Evolutionary conservation across 2,888 invertebrate genomes (phyloP).

Genomic region (Strigamia transsilvanica): DNA sequence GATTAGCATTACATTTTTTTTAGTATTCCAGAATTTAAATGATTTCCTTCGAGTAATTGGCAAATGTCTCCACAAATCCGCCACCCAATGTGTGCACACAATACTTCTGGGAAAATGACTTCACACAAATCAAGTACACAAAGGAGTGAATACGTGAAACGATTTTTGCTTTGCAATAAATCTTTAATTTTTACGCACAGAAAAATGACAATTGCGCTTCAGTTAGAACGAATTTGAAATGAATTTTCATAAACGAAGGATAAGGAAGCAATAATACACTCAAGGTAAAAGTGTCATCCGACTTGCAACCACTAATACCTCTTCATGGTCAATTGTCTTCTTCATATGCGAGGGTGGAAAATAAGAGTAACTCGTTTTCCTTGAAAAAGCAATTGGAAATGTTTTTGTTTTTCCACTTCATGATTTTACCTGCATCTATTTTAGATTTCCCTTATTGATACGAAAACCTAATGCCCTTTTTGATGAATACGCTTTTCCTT

Average conservation of each 20-base stretch:
- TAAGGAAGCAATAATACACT: not conserved
- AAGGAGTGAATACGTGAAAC: constrained; percentile 16
- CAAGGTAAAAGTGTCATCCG: constrained; percentile 26
- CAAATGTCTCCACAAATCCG: constrained; percentile 32
- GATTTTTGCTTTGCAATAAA: constrained; percentile 20
- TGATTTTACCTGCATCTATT: not conserved
- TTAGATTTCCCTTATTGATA: not conserved
- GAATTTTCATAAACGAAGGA: not conserved
- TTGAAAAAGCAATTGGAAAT: constrained; percentile 12
- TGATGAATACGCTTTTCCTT: not conserved
- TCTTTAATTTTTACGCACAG: constrained; percentile 28
- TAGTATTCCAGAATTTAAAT: too few relatives aligned
- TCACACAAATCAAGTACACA: constrained; percentile 28
- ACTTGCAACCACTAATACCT: not conserved
- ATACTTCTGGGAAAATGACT: constrained; percentile 43
- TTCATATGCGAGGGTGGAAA: constrained; percentile 7
- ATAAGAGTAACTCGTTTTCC: not conserved
- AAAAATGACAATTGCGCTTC: not conserved
- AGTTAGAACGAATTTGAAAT: constrained; percentile 35
- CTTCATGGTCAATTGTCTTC: constrained; percentile 36
- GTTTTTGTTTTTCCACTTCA: not conserved
- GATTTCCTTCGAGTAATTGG: not conserved
- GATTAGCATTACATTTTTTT: too few relatives aligned
- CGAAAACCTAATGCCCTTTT: not conserved
- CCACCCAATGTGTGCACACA: not conserved